Base-by-base conservation (phyloP, 2,888 invertebrate species). In the Pandemis heparana region DNA sequence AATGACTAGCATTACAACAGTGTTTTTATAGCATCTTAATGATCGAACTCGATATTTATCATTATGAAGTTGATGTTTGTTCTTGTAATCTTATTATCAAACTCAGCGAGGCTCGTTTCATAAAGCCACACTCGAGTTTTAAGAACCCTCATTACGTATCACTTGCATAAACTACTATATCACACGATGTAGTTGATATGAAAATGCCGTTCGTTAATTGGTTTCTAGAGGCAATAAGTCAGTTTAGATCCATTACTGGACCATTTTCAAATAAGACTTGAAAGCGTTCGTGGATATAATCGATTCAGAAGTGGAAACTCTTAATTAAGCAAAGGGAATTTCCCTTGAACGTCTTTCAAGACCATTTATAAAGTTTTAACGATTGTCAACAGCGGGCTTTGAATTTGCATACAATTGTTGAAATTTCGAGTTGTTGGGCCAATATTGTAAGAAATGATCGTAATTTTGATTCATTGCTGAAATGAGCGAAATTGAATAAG, bases 351-450 rank as follows among this genome's bases (percentile, higher is more conserved):
- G 86, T 83, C 86, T 85, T 87, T 84, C 79, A 83, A 78, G 83
- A 79, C 88, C 87, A 89, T 91, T 91, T 87, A 85, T 86, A 84
- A 88, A 92, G 87, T 91, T 90, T 85, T 85, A 87, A 88, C 90
- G 86, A 89, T 81, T 90, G 90, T 89, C 84, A 84, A 85, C 83
- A 79, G 77, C 71, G 69, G 71, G 69, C 68, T 68, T 6, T 43
- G 70, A 69, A 76, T 76, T 76, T 75, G 71, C 76, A 76, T 75
- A 71, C 71, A 60, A 71, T 74, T 74, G 69, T 59, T 48, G 43
- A 43, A 63, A 46, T 69, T 39, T 48, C 16, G 59, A 51, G 51
- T 38, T 48, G 66, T 66, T 46, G 46, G 43, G 12, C 70, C 70
- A 65, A 69, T 69, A 64, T 73, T 68, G 73, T 46, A 63, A 14